A percentile compares a stretch with the other conserved stretches of the same genome.
Conservation (phyloP, 2,797 vertebrate species). For the Telmatherina bonti region DNA sequence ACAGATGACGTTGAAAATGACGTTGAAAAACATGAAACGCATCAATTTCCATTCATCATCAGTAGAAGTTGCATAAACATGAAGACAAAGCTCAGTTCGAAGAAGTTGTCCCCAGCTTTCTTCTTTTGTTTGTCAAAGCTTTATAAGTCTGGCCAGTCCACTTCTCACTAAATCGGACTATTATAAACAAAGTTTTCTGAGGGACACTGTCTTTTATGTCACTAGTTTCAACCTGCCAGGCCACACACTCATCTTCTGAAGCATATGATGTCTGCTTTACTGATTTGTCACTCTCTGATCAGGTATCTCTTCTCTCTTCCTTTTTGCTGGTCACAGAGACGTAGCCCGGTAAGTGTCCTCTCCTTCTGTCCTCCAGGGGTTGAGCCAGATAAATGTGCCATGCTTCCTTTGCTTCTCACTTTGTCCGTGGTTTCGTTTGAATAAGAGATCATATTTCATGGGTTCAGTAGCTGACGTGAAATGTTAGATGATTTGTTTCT, state of each 20-base stretch:
- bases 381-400: constrained; percentile 25
- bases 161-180: not conserved
- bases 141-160: not conserved
- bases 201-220: not conserved
- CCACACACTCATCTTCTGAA: constrained; percentile 29
- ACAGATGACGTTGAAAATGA: not conserved
- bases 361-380: constrained; percentile 39
- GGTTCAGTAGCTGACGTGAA: constrained; percentile 23
- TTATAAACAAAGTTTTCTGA: not conserved
- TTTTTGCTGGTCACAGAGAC: constrained; percentile 99
- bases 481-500: constrained; percentile 3
- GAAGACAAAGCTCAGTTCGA: constrained; percentile 14
- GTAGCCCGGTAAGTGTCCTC: constrained; percentile 94
- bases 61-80: constrained; percentile 15
- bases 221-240: constrained; percentile 18
- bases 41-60: not conserved
- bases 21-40: not conserved
- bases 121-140: not conserved
- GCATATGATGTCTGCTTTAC: constrained; percentile 80
- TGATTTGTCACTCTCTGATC: constrained; percentile 97
- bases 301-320: constrained; percentile 99
- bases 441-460: constrained; percentile 10
- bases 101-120: not conserved
- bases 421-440: not conserved
- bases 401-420: constrained; percentile 24